A percentile compares a stretch with the other conserved stretches of the same genome.
These are phyloP conservation scores for Pyrrhosoma nymphula DNA, from an alignment of 2,888 invertebrate genomes.

Conservation along the genomic window DNA sequence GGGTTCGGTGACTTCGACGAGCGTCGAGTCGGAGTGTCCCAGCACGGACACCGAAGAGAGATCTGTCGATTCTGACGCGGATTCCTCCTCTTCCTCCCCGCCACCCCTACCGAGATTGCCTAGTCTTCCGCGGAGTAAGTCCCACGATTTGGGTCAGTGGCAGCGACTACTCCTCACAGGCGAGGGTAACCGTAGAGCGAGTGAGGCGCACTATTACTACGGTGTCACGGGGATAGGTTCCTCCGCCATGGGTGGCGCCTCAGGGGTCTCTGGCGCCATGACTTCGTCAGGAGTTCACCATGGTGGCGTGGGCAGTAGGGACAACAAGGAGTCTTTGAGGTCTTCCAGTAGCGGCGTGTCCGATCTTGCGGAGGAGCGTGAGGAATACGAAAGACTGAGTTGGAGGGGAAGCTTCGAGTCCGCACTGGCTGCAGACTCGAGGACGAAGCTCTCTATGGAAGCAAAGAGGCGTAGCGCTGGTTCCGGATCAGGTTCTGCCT, in stretches of 20 bases:
- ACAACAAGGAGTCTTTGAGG: conserved; percentile 62
- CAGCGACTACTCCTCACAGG: conserved; percentile 82
- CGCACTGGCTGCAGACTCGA: conserved; percentile 92
- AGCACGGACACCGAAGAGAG: conserved; percentile 82
- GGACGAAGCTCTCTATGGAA: conserved; percentile 85
- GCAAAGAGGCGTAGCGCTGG: conserved; percentile 71
- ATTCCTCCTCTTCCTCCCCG: conserved; percentile 53
- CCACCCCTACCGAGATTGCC: conserved; percentile 52
- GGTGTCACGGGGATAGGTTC: conserved; percentile 76
- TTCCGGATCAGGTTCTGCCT: conserved; percentile 83
- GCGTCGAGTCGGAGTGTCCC: conserved; percentile 83
- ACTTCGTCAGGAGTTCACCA: not conserved
- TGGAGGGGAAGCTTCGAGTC: conserved; percentile 96
- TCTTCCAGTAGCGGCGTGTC: conserved; percentile 79
- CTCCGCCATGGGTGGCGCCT: conserved; percentile 23
- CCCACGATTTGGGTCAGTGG: conserved; percentile 83
- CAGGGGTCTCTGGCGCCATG: not conserved
- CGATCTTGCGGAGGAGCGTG: conserved; percentile 80
- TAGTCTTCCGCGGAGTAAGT: conserved; percentile 86
- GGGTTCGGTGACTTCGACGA: conserved; percentile 70
- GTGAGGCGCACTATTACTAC: conserved; percentile 48
- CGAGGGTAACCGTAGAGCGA: conserved; percentile 74
- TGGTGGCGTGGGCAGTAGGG: conserved; percentile 19
- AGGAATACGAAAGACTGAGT: conserved; percentile 93
- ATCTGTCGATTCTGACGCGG: conserved; percentile 46